Percentiles rank a stretch among this genome's conserved stretches.
These are phyloP conservation scores for Allacma fusca DNA, from an alignment of 2,888 invertebrate genomes.

Conservation along the genomic window DNA sequence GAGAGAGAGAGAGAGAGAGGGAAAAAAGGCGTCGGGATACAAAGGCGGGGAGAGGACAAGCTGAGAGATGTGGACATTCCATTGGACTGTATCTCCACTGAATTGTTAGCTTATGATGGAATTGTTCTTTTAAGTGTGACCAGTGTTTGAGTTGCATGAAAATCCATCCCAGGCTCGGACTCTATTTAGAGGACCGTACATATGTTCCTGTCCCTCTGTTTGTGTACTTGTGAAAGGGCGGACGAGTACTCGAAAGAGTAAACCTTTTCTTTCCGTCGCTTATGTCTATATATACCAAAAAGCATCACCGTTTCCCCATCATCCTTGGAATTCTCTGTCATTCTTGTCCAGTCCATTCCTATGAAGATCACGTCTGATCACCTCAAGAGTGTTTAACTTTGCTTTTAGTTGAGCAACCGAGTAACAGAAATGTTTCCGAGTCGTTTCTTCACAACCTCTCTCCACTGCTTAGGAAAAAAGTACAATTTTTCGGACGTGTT, in stretches of 20 bases:
- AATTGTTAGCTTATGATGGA: slow-evolving; percentile 6
- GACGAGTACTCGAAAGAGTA: not conserved
- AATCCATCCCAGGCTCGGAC: not conserved
- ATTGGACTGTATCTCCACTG: not conserved
- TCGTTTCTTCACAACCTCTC: not conserved
- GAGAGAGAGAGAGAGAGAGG: no score
- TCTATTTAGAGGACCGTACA: no score
- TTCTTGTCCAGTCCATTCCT: slow-evolving; percentile 33
- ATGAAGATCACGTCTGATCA: slow-evolving; percentile 52
- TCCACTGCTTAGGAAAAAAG: slow-evolving; percentile 30
- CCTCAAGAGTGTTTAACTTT: slow-evolving; percentile 55
- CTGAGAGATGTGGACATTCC: not conserved
- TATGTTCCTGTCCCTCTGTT: not conserved
- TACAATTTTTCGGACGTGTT: slow-evolving; percentile 45
- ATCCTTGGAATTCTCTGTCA: slow-evolving; percentile 12
- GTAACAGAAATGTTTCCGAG: slow-evolving; percentile 30
- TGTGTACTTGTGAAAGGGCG: slow-evolving; percentile 1
- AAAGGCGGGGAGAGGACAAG: not conserved
- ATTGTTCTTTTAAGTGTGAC: not conserved
- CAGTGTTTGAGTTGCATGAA: not conserved
- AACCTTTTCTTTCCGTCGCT: not conserved
- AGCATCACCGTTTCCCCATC: not conserved
- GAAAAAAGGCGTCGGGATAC: no score
- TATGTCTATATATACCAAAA: not conserved
- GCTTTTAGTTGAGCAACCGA: slow-evolving; percentile 50